Evolutionary conservation across 2,888 invertebrate genomes (phyloP), one percentile per base, ranked within the genome.

Genomic region (Bombylius major): DNA sequence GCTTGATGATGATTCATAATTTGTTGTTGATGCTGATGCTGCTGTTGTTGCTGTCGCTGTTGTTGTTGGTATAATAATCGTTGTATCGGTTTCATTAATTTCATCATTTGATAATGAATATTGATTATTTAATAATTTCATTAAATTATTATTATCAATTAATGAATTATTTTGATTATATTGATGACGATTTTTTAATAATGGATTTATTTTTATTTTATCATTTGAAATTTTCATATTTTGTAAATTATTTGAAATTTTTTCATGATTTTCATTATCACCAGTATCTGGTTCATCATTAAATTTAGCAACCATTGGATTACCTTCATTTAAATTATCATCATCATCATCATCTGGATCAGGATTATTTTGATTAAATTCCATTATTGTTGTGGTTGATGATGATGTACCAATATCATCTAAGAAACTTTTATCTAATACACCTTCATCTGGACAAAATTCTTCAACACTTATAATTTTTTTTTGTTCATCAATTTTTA

Each of bases 231-330:
- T 42, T 42, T 11, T 42, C 3, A 31, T 39, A 39, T 36, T 52
- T 42, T 56, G 49, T 33, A 50, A 36, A 50, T 51, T 47, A 54
- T 53, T 56, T 23, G 12, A 4, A 42, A 11, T 42, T 11, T 42
- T 42, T 11, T 42, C 39, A 7, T 11, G 2, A 4, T 11, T 6
- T 5, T 42, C 3, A 42, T 42, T 11, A 42, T 5, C 5, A 42
- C 5, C 7, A 11, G 8, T 4, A 42, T 65, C 61, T 23, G 70
- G 68, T n/a, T 93, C 92, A 68, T 93, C 92, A 71, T 89, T 87
- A 62, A 87, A 86, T 52, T 86, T 84, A 34, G 88, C 86, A 0
- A 94, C 89, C 66, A 87, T 76, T 33, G 90, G 90, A 76, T 89
- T 90, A 8, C 79, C 82, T 44, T 79, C 76, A 55, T 11, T 11